A percentile compares a stretch with the other conserved stretches of the same genome.
Conservation (phyloP, 1,140 invertebrate species). For the Drosophila seguyi region DNA sequence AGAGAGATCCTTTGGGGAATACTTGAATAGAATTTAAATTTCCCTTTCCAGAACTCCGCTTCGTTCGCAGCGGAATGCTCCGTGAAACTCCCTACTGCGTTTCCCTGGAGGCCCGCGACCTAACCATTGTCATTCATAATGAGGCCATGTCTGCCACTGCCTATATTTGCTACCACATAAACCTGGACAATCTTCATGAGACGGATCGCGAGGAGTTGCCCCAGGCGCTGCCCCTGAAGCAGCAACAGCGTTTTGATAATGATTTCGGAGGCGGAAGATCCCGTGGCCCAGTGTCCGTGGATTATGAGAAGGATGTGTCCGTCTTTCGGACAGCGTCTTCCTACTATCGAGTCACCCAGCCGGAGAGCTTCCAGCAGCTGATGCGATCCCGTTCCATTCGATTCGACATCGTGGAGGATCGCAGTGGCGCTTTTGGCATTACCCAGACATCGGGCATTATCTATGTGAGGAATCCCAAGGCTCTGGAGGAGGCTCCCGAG, state of each 20-base stretch:
- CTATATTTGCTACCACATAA: conserved; percentile 65
- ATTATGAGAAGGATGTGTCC: conserved; percentile 78
- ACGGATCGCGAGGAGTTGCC: conserved; percentile 54
- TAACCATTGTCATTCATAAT: conserved; percentile 48
- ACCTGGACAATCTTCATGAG: conserved; percentile 62
- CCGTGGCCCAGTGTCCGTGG: conserved; percentile 20
- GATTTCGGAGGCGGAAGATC: background rate
- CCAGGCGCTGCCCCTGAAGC: conserved; percentile 55
- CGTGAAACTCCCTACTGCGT: conserved; percentile 69
- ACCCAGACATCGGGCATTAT: conserved; percentile 87
- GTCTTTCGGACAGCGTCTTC: conserved; percentile 82
- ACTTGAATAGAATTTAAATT: background rate
- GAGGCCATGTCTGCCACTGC: conserved; percentile 56
- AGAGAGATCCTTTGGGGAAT: background rate
- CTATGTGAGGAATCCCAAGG: conserved; percentile 86
- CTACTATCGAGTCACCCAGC: conserved; percentile 84
- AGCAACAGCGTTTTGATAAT: conserved; percentile 46
- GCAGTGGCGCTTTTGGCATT: conserved; percentile 86
- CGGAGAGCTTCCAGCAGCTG: conserved; percentile 63
- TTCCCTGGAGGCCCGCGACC: conserved; percentile 65
- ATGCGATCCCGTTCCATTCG: conserved; percentile 54
- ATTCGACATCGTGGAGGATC: conserved; percentile 69
- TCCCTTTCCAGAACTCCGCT: conserved; percentile 62
- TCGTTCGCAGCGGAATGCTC: conserved; percentile 65
- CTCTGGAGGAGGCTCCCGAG: conserved; percentile 78